These are phyloP conservation scores for Penaeus chinensis DNA, from an alignment of 1,140 invertebrate genomes.

Conservation along the genomic window DNA sequence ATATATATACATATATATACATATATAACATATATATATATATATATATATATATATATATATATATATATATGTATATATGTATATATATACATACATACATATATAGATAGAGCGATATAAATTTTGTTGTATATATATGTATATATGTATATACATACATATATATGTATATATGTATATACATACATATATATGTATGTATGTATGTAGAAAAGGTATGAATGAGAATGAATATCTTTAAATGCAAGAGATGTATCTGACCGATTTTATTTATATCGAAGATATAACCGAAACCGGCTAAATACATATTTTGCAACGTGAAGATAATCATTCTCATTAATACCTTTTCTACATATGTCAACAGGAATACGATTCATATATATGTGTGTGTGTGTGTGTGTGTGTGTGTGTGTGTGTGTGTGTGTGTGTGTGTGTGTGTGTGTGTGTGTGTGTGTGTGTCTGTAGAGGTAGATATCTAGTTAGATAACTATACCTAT, in stretches of 20 bases:
- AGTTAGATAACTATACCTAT: neutral
- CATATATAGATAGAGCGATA: neutral
- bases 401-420: neutral
- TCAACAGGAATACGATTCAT: too few species aligned
- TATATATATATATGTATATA: neutral
- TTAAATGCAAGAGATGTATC: too few species aligned
- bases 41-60: neutral
- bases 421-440: neutral
- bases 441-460: neutral
- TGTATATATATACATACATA: neutral
- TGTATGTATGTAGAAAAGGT: too few species aligned
- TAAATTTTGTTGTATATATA: neutral
- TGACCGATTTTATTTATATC: too few species aligned
- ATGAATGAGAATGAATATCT: too few species aligned
- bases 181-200: too few species aligned
- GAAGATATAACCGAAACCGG: too few species aligned
- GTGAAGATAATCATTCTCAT: too few species aligned
- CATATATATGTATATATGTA: too few species aligned
- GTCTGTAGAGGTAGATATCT: neutral
- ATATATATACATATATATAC: constrained; percentile 15
- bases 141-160: neutral
- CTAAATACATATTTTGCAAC: too few species aligned
- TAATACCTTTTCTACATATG: too few species aligned
- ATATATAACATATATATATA: neutral
- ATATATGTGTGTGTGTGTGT: neutral